A percentile compares a stretch with the other conserved stretches of the same genome.
phyloP scores from a whole-genome alignment of 1,140 invertebrate genomes.

The Pogonomyrmex californicus region DNA sequence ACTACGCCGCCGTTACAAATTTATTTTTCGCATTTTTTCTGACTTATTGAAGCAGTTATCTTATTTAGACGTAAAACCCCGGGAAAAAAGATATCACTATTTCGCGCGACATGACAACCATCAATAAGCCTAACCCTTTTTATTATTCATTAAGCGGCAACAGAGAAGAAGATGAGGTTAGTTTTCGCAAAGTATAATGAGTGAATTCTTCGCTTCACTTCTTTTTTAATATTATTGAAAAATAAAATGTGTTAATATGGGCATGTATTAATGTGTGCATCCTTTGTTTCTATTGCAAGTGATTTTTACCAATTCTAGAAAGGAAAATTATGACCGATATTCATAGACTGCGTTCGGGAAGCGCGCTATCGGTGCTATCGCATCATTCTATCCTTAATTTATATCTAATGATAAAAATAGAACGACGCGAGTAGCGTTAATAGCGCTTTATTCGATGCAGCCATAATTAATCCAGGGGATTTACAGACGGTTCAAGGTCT shows the following conservation, averaged over 20 bases:
- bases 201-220: background rate
- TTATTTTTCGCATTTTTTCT: background rate
- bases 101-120: slow-evolving; percentile 50
- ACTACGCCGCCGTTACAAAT: background rate
- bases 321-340: background rate
- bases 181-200: background rate
- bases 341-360: background rate
- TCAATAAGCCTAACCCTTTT: slow-evolving; percentile 63
- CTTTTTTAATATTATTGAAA: background rate
- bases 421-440: no score
- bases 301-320: background rate
- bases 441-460: no score
- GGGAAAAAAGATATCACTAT: background rate
- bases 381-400: background rate
- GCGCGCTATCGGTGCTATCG: no score
- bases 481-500: no score
- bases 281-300: background rate
- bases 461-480: no score
- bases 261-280: background rate
- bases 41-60: background rate
- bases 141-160: slow-evolving; percentile 87
- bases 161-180: slow-evolving; percentile 89
- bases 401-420: no score
- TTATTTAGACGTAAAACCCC: background rate
- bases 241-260: background rate